Conservation (phyloP, 1,140 invertebrate genomes). For the Ylistrum balloti region DNA sequence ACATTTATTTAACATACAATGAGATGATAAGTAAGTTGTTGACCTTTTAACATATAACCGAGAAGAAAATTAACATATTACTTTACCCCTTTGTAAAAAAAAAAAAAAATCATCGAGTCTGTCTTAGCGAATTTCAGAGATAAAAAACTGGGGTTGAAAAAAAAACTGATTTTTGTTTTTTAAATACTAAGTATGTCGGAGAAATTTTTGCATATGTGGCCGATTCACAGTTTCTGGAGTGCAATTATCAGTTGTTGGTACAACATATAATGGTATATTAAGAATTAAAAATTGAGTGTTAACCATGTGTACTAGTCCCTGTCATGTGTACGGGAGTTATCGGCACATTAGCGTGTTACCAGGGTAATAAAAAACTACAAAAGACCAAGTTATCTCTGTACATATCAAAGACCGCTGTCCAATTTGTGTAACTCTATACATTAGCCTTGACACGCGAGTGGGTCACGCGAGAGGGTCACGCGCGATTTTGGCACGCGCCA, state of each 20-base stretch:
- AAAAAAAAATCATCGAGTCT: no score
- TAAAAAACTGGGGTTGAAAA: no score
- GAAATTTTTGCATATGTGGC: neutral
- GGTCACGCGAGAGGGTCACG: slow-evolving; percentile 25
- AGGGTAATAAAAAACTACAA: slow-evolving; percentile 40
- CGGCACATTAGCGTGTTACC: slow-evolving; percentile 12
- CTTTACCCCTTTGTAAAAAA: no score
- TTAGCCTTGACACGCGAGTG: slow-evolving; percentile 10
- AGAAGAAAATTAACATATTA: no score
- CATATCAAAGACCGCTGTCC: slow-evolving; percentile 24
- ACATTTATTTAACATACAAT: no score
- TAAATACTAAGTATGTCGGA: no score
- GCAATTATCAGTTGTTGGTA: neutral
- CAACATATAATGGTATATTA: neutral
- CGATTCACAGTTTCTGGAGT: neutral
- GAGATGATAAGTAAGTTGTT: no score
- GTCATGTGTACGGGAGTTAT: neutral
- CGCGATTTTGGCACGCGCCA: slow-evolving; percentile 18
- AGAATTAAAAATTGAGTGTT: neutral
- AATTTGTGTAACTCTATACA: slow-evolving; percentile 12
- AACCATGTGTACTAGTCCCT: neutral
- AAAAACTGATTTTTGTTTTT: no score
- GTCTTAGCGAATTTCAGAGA: no score
- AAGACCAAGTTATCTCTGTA: neutral
- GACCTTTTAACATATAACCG: no score